A percentile compares a stretch with the other conserved stretches of the same genome.
phyloP scores from a whole-genome alignment of 2,888 invertebrate genomes.

The Pachliopta kotzebuea region DNA sequence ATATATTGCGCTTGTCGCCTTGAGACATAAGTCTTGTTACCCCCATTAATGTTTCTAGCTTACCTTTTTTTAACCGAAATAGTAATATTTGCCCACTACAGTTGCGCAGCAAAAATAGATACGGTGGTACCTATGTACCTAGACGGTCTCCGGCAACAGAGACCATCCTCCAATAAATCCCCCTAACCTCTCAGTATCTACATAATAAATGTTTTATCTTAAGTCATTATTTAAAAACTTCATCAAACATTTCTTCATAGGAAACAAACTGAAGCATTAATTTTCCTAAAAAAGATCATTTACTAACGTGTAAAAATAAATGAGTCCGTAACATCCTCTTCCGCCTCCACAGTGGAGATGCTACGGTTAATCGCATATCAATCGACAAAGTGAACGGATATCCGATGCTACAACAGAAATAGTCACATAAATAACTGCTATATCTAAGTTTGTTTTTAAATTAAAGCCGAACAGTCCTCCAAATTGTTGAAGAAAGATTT shows the following conservation, averaged over 20 bases:
- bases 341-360: slow-evolving; percentile 48
- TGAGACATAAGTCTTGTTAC: no score
- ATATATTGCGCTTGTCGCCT: no score
- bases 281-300: slow-evolving; percentile 10
- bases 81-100: no score
- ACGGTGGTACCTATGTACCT: no score
- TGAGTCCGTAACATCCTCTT: slow-evolving; percentile 52
- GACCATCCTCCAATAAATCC: no score
- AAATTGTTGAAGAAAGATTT: not conserved
- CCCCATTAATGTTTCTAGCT: no score
- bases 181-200: no score
- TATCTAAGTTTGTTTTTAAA: slow-evolving; percentile 1
- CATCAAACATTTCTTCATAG: not conserved
- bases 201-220: not conserved
- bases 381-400: slow-evolving; percentile 49
- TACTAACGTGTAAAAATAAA: slow-evolving; percentile 42
- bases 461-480: not conserved
- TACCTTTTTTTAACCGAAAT: no score
- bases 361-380: slow-evolving; percentile 53
- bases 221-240: not conserved
- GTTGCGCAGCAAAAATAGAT: no score
- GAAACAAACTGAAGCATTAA: slow-evolving; percentile 1
- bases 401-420: slow-evolving; percentile 36
- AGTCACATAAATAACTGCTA: slow-evolving; percentile 6
- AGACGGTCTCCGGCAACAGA: no score